These are phyloP conservation scores for Simalia tracyae DNA, from an alignment of 2,797 vertebrate genomes.

Conservation along the genomic window DNA sequence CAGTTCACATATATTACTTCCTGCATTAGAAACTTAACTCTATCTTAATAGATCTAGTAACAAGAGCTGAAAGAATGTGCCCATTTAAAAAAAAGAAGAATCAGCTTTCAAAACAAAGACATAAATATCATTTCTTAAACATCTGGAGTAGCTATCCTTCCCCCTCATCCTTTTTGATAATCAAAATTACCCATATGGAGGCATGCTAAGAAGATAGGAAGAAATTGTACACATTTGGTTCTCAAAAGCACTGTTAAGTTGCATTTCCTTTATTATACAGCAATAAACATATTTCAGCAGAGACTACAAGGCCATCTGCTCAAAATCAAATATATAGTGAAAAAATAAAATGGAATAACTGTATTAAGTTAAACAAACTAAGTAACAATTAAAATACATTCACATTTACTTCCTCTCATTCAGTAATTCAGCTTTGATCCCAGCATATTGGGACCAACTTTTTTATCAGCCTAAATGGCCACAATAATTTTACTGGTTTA, in stretches of 20 bases:
- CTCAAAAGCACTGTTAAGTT: neutral
- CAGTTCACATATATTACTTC: neutral
- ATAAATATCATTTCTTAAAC: neutral
- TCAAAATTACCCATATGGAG: neutral
- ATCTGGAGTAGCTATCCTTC: neutral
- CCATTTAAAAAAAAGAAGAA: neutral
- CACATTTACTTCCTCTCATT: slow-evolving; percentile 14
- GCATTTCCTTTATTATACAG: slow-evolving; percentile 12
- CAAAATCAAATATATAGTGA: neutral
- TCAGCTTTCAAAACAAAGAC: neutral
- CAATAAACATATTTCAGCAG: neutral
- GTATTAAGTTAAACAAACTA: slow-evolving; percentile 2
- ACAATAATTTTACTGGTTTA: neutral
- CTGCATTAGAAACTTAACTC: neutral
- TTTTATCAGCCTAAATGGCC: neutral
- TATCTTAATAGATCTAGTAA: neutral
- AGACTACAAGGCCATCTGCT: neutral
- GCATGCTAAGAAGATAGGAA: neutral
- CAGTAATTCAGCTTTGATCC: slow-evolving; percentile 20
- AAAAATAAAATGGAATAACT: neutral
- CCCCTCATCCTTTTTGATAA: neutral
- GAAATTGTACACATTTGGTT: neutral
- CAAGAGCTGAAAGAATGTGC: neutral
- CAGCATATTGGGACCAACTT: neutral
- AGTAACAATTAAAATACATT: neutral